phyloP scores from a whole-genome alignment of 2,888 invertebrate genomes.

The Eupithecia exiguata region DNA sequence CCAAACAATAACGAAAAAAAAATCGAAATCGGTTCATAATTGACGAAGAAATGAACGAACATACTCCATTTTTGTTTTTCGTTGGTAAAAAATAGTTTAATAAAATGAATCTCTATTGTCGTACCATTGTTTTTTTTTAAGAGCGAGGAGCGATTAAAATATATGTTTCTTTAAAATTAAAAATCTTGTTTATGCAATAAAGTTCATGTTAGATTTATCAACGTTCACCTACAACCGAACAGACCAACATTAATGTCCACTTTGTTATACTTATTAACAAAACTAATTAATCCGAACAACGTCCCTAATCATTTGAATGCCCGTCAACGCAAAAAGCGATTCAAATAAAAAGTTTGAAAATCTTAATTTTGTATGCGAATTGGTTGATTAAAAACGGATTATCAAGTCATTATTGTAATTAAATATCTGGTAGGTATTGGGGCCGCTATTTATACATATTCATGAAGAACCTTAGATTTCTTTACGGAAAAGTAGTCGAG shows the following conservation, averaged over 20 bases:
- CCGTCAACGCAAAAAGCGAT: conserved; percentile 16
- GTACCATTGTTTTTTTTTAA: too few species aligned
- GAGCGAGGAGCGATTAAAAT: too few species aligned
- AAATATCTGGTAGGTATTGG: conserved; percentile 7
- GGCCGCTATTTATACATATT: conserved; percentile 13
- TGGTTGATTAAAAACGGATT: conserved; percentile 30
- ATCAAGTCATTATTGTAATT: conserved; percentile 28
- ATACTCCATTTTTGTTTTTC: too few species aligned
- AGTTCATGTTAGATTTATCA: neutral
- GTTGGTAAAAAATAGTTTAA: too few species aligned
- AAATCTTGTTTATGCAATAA: too few species aligned
- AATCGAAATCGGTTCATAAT: too few species aligned
- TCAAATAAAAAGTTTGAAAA: conserved; percentile 27
- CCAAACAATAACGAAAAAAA: too few species aligned
- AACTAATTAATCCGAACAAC: conserved; percentile 42
- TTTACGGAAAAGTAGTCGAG: neutral
- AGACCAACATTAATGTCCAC: neutral
- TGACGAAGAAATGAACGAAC: too few species aligned
- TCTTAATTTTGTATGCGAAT: conserved; percentile 33
- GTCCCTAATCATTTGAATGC: conserved; percentile 37
- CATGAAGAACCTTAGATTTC: neutral
- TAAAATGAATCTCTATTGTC: too few species aligned
- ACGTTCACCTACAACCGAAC: neutral
- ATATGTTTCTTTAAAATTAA: too few species aligned
- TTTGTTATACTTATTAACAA: conserved; percentile 23